A percentile compares a stretch with the other conserved stretches of the same genome.
Evolutionary conservation across 2,888 invertebrate genomes (phyloP).

Genomic region (Acanthacorydalis orientalis): DNA sequence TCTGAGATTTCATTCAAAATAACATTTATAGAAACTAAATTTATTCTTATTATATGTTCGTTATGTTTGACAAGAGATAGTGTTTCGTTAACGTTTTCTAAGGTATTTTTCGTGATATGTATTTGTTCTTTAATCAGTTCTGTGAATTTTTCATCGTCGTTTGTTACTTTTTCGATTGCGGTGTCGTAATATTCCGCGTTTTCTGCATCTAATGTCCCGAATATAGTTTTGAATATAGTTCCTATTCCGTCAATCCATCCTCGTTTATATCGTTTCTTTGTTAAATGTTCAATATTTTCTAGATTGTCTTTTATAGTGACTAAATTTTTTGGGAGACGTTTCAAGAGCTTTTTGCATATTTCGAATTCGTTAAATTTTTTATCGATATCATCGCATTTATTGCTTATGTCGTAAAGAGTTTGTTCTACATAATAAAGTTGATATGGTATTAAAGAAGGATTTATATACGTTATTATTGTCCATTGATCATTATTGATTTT

Average conservation of each 20-base stretch:
- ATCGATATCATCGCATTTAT: no score
- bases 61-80: no score
- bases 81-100: background rate
- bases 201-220: background rate
- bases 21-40: no score
- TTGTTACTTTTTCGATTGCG: background rate
- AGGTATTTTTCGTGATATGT: background rate
- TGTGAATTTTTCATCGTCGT: background rate
- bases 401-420: no score
- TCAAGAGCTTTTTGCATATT: background rate
- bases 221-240: background rate
- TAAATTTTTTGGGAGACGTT: background rate
- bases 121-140: background rate
- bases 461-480: no score
- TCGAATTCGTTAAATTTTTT: no score
- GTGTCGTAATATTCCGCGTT: background rate
- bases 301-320: background rate
- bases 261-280: no score
- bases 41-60: no score
- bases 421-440: no score
- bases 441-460: no score
- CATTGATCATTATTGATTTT: no score
- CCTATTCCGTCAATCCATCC: background rate
- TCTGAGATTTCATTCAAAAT: background rate
- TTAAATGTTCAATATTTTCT: no score